Base-by-base conservation (phyloP, 1,140 invertebrate genomes). In the Acyrthosiphon pisum region DNA sequence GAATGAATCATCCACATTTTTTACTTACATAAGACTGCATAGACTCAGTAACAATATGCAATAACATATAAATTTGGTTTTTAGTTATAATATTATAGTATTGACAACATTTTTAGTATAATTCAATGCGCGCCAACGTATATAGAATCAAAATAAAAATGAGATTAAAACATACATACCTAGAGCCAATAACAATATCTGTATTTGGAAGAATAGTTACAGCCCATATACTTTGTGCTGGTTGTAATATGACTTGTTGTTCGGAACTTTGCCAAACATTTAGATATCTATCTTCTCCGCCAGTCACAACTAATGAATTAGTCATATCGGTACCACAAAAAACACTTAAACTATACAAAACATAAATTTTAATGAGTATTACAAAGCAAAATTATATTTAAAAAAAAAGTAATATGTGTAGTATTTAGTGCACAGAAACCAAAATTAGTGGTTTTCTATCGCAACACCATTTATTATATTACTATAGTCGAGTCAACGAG, bases 191-290 rank as follows among this genome's bases (percentile, higher is more conserved):
- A n/a, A 98, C 98, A 94, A 99, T 96, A 95, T 99, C 98, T 23
- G 97, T 97, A 95, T 99, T 99, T 8, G 95, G 94, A 35, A 99
- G 95, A 93, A 97, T 96, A 92, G 97, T 96, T 0, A 99, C 97
- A 88, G 97, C 96, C 99, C 99, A 99, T 18, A 99, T 97, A 41
- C 98, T 98, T 91, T 98, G 97, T 3, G 97, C 97, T 0, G 99
- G 98, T 91, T 99, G 95, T 30, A 96, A 94, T 48, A 99, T 97
- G 0, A 97, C 97, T 94, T 98, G 96, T 48, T 96, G 94, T 94
- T 97, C 96, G 90, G 96, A 95, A 53, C 96, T 96, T 93, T 96
- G 95, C 98, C 98, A 99, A 94, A 99, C 96, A 83, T 97, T 96
- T 3, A 99, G 95, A n/a, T 97, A 97, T 89, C 97, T 96, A 95